Percentiles rank a stretch among this genome's conserved stretches.
Evolutionary conservation across 2,888 invertebrate species (phyloP).

Genomic region (Folsomia candida): DNA sequence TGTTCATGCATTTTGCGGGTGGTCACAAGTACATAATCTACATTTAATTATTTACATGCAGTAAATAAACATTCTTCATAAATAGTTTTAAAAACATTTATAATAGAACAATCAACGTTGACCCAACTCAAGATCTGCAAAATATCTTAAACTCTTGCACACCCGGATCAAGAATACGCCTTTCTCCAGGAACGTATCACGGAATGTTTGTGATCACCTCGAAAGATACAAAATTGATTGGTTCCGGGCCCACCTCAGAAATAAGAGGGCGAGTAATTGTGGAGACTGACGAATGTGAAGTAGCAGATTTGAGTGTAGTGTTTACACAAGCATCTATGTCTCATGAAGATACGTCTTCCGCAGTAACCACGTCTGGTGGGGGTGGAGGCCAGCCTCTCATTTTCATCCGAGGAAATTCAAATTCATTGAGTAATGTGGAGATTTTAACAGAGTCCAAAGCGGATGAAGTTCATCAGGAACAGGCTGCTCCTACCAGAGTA

Average conservation of each 20-base stretch:
- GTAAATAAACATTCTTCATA: neutral
- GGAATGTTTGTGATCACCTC: neutral
- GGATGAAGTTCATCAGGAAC: neutral
- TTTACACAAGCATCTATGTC: neutral
- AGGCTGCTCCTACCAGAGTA: neutral
- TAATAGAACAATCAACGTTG: neutral
- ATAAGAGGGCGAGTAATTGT: neutral
- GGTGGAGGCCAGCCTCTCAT: neutral
- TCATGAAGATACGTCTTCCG: neutral
- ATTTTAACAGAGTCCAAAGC: neutral
- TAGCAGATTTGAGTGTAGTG: neutral
- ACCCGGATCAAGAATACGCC: neutral
- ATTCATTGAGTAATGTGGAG: neutral
- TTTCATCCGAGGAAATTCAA: neutral
- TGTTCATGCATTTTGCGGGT: neutral
- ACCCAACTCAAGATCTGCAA: neutral
- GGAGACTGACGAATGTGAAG: neutral
- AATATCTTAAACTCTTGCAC: neutral
- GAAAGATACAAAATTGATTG: neutral
- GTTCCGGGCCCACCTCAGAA: neutral
- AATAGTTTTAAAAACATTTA: neutral
- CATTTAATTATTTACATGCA: no score
- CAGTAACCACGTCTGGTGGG: neutral
- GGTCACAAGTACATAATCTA: neutral
- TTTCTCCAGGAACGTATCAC: neutral